Evolutionary conservation across 2,113 vertebrate species (phyloP).

Genomic region (Epinephelus cyanopodus): DNA sequence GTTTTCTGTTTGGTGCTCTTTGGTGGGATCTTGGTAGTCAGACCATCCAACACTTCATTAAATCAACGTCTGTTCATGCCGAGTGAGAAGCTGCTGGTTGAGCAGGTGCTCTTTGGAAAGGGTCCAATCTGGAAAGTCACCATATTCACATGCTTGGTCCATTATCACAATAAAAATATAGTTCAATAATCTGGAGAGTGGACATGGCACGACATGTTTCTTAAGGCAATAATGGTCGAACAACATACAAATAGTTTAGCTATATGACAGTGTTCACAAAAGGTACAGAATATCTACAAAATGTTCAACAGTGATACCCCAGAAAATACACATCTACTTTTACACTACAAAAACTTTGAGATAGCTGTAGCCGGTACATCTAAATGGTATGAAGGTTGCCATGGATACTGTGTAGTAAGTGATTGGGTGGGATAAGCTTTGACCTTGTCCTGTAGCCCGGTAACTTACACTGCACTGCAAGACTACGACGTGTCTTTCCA

Average conservation of each 20-base stretch:
- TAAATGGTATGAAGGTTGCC: constrained; percentile 43
- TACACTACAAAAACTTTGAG: constrained; percentile 46
- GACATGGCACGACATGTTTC: constrained; percentile 48
- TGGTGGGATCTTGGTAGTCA: constrained; percentile 42
- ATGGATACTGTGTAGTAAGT: constrained; percentile 26
- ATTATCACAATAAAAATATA: constrained; percentile 58
- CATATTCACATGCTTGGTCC: constrained; percentile 40
- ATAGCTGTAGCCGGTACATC: constrained; percentile 37
- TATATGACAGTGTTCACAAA: constrained; percentile 55
- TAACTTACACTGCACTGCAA: constrained; percentile 2
- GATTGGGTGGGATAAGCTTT: constrained; percentile 41
- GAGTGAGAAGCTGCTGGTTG: constrained; percentile 26
- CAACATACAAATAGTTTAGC: constrained; percentile 53
- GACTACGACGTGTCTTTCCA: no score
- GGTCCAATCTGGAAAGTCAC: constrained; percentile 4
- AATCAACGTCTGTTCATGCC: constrained; percentile 1
- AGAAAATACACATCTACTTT: constrained; percentile 58
- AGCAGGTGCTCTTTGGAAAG: constrained; percentile 50
- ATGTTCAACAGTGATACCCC: constrained; percentile 41
- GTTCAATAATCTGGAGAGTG: constrained; percentile 41
- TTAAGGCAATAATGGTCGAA: constrained; percentile 75
- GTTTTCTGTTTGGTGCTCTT: constrained; percentile 33
- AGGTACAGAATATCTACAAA: constrained; percentile 51
- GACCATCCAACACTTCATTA: constrained; percentile 1
- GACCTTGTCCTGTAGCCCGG: constrained; percentile 28